Percentiles rank a stretch among this genome's conserved stretches.
Evolutionary conservation across 2,888 invertebrate species (phyloP).

Genomic region (Ctena decussata): DNA sequence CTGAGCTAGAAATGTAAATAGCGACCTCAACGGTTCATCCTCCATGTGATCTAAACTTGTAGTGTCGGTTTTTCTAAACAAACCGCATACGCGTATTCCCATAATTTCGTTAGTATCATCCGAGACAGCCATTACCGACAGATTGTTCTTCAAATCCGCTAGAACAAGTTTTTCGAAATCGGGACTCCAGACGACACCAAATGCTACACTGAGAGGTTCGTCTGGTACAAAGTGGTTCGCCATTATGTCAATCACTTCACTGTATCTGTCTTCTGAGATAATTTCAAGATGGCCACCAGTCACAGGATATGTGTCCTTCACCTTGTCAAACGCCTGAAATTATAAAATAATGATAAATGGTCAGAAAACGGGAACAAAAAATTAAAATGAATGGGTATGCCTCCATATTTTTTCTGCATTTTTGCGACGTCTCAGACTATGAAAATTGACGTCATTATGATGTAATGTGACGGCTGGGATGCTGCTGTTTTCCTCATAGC

Average conservation of each 20-base stretch:
- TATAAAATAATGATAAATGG: too few species aligned
- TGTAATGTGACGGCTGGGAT: too few species aligned
- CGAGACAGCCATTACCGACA: conserved; percentile 7
- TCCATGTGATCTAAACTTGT: background rate
- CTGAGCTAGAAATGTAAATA: background rate
- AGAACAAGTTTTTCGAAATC: conserved; percentile 35
- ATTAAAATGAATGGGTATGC: too few species aligned
- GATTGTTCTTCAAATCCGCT: conserved; percentile 13
- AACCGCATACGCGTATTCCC: conserved; percentile 8
- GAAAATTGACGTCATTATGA: too few species aligned
- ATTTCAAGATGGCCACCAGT: conserved; percentile 47
- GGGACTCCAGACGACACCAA: conserved; percentile 52
- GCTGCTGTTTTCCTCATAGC: too few species aligned
- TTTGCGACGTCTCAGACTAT: too few species aligned
- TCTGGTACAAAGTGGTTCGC: conserved; percentile 56
- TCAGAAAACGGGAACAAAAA: too few species aligned
- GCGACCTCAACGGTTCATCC: background rate
- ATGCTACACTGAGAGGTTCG: conserved; percentile 53
- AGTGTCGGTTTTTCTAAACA: background rate
- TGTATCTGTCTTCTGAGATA: conserved; percentile 51
- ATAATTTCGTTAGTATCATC: conserved; percentile 15
- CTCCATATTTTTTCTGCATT: too few species aligned
- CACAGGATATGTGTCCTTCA: conserved; percentile 32
- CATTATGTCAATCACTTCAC: conserved; percentile 53
- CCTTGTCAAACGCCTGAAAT: conserved; percentile 49